These are phyloP conservation scores for Ambastaia sidthimunki DNA, from an alignment of 2,797 vertebrate genomes.

Conservation along the genomic window DNA sequence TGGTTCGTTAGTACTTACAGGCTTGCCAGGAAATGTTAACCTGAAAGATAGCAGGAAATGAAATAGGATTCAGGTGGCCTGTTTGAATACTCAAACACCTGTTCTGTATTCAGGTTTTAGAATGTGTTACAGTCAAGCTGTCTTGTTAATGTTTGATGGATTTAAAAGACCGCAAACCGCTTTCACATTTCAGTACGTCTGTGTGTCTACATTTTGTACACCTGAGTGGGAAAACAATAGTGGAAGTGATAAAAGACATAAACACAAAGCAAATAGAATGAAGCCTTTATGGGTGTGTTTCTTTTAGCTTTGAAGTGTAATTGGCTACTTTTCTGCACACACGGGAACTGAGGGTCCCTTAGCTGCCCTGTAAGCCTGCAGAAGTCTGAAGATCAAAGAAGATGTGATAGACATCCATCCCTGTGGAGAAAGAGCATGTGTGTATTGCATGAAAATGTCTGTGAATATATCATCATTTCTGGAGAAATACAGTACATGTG, in stretches of 20 bases:
- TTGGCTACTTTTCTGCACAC: slow-evolving; percentile 50
- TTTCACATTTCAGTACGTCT: neutral
- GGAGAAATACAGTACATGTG: neutral
- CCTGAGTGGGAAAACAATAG: slow-evolving; percentile 4
- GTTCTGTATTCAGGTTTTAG: neutral
- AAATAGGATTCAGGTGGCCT: neutral
- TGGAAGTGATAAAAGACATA: slow-evolving; percentile 13
- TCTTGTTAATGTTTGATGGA: slow-evolving; percentile 26
- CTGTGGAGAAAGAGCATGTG: neutral
- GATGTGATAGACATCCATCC: slow-evolving; percentile 28
- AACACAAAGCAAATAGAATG: neutral
- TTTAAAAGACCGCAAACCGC: neutral
- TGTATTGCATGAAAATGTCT: slow-evolving; percentile 3
- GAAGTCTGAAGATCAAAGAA: slow-evolving; percentile 50
- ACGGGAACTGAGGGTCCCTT: slow-evolving; percentile 33
- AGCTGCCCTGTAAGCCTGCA: slow-evolving; percentile 28
- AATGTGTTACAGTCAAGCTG: neutral
- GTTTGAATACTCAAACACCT: slow-evolving; percentile 17
- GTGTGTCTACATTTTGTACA: slow-evolving; percentile 10
- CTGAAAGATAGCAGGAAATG: neutral
- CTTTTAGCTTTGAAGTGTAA: slow-evolving; percentile 55
- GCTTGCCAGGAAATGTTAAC: neutral
- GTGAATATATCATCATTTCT: too few species aligned
- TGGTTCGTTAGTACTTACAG: neutral
- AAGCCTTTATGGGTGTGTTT: slow-evolving; percentile 47